Evolutionary conservation across 2,888 invertebrate species (phyloP).

Genomic region (Campoplex nolae): DNA sequence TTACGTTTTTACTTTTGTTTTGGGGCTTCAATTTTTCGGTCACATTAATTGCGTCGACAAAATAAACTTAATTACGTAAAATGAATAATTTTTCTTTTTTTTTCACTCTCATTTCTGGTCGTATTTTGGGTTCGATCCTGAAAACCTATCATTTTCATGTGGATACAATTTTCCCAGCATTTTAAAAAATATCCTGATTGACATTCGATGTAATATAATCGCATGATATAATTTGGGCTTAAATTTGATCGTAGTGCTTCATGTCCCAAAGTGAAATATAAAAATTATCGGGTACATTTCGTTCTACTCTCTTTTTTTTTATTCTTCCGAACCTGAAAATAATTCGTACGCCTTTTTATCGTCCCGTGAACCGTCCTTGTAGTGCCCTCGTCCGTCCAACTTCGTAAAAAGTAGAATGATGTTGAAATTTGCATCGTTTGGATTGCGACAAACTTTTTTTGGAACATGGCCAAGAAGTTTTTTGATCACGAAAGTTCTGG

Average conservation of each 20-base stretch:
- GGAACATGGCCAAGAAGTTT: background rate
- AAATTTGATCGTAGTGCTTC: conserved; percentile 41
- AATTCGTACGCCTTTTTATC: conserved; percentile 30
- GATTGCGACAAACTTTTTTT: background rate
- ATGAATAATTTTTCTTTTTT: too few relatives aligned
- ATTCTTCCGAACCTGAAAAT: background rate
- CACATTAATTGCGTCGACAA: too few relatives aligned
- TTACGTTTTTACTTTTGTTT: too few relatives aligned
- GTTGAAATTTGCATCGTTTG: background rate
- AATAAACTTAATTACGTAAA: too few relatives aligned
- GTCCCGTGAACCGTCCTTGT: conserved; percentile 48
- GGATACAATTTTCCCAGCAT: background rate
- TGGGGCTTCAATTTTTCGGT: too few relatives aligned
- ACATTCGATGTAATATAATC: conserved; percentile 50
- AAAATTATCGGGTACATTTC: conserved; percentile 24
- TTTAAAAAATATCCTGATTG: conserved; percentile 21
- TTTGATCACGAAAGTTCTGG: background rate
- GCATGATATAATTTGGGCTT: conserved; percentile 24
- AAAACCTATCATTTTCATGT: background rate
- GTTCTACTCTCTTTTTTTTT: conserved; percentile 34
- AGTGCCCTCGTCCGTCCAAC: conserved; percentile 29
- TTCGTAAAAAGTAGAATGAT: background rate
- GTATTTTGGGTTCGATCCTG: background rate
- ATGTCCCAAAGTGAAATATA: conserved; percentile 24
- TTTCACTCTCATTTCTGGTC: background rate